Evolutionary conservation across 2,113 vertebrate species (phyloP).

Genomic region (Mormoops blainvillei): DNA sequence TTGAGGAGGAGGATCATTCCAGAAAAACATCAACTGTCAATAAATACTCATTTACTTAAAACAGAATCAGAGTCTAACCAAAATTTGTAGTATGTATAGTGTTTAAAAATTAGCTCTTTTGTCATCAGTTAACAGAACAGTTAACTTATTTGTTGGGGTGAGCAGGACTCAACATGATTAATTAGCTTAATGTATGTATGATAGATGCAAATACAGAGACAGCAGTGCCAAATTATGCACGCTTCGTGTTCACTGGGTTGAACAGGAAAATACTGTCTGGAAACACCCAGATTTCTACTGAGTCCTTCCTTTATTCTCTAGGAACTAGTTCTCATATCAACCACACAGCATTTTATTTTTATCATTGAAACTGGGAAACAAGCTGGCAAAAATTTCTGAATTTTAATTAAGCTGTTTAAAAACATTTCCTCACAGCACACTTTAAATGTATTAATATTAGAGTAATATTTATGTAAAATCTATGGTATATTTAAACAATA

Average conservation of each 20-base stretch:
- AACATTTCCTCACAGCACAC: slow-evolving; percentile 41
- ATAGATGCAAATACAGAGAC: slow-evolving; percentile 72
- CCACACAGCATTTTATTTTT: slow-evolving; percentile 69
- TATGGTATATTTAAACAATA: neutral
- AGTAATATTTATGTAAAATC: slow-evolving; percentile 37
- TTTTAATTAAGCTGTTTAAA: slow-evolving; percentile 71
- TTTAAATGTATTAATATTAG: slow-evolving; percentile 41
- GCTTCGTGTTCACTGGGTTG: slow-evolving; percentile 65
- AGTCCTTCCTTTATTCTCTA: slow-evolving; percentile 56
- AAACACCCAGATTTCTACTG: slow-evolving; percentile 64
- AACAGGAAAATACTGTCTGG: slow-evolving; percentile 56
- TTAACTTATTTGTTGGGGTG: slow-evolving; percentile 45
- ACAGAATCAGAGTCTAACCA: neutral
- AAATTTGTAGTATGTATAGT: neutral
- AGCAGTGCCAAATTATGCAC: slow-evolving; percentile 60
- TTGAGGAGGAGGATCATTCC: neutral
- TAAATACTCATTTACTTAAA: slow-evolving; percentile 40
- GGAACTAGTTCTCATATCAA: slow-evolving; percentile 65
- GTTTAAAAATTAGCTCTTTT: slow-evolving; percentile 45
- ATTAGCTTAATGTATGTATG: slow-evolving; percentile 66
- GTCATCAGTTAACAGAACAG: slow-evolving; percentile 38
- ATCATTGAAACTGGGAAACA: slow-evolving; percentile 61
- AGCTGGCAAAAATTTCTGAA: slow-evolving; percentile 67
- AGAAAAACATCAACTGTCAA: slow-evolving; percentile 3
- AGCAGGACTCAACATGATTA: slow-evolving; percentile 60